Base-by-base conservation (phyloP, 2,888 invertebrate genomes). In the Parnassius apollo region DNA sequence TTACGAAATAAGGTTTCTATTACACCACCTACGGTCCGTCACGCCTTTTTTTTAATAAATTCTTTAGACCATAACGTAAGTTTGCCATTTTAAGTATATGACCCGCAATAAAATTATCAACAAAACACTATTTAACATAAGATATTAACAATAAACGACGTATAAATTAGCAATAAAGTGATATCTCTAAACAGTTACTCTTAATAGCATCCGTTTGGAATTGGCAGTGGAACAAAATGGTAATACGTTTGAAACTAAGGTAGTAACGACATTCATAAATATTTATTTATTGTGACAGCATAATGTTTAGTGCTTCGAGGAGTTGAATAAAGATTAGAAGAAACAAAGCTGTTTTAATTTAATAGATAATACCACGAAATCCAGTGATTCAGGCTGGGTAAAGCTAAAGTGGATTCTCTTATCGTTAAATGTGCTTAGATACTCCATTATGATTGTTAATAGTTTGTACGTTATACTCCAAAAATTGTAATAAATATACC, bases 261-360 rank as follows among this genome's bases (percentile, higher is more conserved):
- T 13, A 44, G 46, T 35, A 46, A 55, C 49, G 10, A 50, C 25
- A 25, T 22, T 13, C 61, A 55, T 60, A 42, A 61, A 60, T 61
- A 50, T 50, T 54, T 49, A 48, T 60, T 55, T 61, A 61, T 61
- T 55, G 50, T 50, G 61, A 55, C 55, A 48, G 61, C 0, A 8
- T 25, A 55, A 61, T 13, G 22, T 22, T 42, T 11, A 35, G 35
- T 35, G n/a, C 22, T 8, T n/a, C 22, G 48, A 12, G 1, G 18
- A 35, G 18, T 12, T 22, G 42, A 42, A 48, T 18, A 48, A 49
- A 54, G 12, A 50, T 50, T 44, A 9, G 2, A 4, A 46, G 12
- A 18, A 46, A 10, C 12, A 46, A 46, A 11, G n/a, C 12, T 46
- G 7, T 46, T 46, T 46, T 46, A 46, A 46, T 46, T 11, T 46